Base-by-base conservation (phyloP, 2,113 vertebrate species). In the Crocuta crocuta region DNA sequence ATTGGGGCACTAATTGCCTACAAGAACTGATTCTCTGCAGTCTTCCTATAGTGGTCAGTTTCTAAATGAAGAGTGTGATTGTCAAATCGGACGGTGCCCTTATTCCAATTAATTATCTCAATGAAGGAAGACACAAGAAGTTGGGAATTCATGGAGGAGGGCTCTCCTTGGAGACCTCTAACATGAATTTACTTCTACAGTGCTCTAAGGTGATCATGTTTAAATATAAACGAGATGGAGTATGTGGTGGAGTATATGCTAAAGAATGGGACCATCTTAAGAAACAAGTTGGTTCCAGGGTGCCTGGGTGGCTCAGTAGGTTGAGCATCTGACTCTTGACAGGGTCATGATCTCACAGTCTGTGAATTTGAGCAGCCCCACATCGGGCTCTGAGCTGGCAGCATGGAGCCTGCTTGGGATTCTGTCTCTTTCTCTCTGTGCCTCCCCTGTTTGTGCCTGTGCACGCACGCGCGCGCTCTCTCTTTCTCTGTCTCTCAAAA, bases 1-100 rank as follows among this genome's bases (percentile, higher is more conserved):
- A 97, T 97, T 97, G 95, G 94, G 48, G 95, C 92, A 95, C 91
- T 98, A 98, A 92, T 92, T 31, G 68, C 91, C 68, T 35, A 16
- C 31, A 98, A 96, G 94, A 95, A 97, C 79, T 13, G 93, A 92
- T 95, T 93, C 96, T 97, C 86, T 79, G 39, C 58, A 95, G 55
- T 90, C 68, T 96, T 88, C 96, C 82, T 23, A 58, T n/a, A 48
- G 35, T 95, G 96, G 97, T 21, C 78, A 78, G 45, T 94, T 55
- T 95, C 94, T 93, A 88, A 98, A 95, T 43, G 94, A 94, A 83
- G 78, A 96, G 88, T 10, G 1, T 35, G 26, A 73, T 13, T 97
- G 89, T 43, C 82, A 81, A 80, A 1, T 53, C 89, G 66, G 83
- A 76, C 61, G 5, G 33, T 23, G 17, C 13, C 76, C 26, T 91